phyloP scores from a whole-genome alignment of 2,888 invertebrate genomes.

The Luffia ferchaultella region DNA sequence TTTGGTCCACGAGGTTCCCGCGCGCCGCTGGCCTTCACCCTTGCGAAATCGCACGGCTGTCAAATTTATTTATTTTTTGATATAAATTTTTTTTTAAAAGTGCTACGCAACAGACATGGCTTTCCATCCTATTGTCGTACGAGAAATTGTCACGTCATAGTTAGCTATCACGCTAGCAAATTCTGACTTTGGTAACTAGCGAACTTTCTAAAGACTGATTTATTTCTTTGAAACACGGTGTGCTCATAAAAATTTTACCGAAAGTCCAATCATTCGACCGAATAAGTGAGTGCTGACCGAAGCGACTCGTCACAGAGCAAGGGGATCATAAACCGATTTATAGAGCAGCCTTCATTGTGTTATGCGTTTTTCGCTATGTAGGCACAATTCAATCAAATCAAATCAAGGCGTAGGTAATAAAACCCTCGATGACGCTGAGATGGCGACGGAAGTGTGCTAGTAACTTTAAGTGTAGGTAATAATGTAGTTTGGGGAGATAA shows the following conservation, averaged over 20 bases:
- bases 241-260: not conserved
- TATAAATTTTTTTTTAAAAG: too few species aligned
- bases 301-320: not conserved
- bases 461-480: not conserved
- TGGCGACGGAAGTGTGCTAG: not conserved
- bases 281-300: not conserved
- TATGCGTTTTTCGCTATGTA: slow-evolving; percentile 1
- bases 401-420: not conserved
- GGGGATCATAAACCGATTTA: not conserved
- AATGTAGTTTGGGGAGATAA: not conserved
- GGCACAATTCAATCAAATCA: slow-evolving; percentile 2
- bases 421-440: not conserved
- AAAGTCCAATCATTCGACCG: not conserved
- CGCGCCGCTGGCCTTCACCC: too few species aligned
- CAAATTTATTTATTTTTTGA: too few species aligned
- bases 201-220: too few species aligned
- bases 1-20: too few species aligned
- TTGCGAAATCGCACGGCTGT: too few species aligned
- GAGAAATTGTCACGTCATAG: too few species aligned
- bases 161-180: too few species aligned
- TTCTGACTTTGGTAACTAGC: too few species aligned
- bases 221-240: too few species aligned
- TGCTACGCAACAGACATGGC: too few species aligned
- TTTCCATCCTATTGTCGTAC: too few species aligned
- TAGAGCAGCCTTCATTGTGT: not conserved